Base-by-base conservation (phyloP, 2,113 vertebrate genomes). In the Paedocypris sp. region DNA sequence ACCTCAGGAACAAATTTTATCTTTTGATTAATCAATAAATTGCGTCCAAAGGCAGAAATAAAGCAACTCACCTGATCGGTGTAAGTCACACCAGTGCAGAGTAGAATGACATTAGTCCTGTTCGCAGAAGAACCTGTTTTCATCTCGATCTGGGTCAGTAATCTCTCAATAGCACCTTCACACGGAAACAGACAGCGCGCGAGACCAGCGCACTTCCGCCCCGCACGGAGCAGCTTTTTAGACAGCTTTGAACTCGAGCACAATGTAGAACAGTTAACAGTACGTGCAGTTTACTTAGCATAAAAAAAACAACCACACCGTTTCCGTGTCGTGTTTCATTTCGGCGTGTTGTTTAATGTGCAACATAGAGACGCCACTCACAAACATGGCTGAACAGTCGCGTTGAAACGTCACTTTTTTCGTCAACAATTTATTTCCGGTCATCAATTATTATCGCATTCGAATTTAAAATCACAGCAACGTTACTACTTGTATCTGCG, bases 161-260 rank as follows among this genome's bases (percentile, higher is more conserved):
- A 38, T 63, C 46, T 51, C 46, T 46, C 28, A 45, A 16, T 43
- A 32, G 36, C 13, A 59, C 39, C 31, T 47, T 60, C 67, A 60
- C 62, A 49, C 67, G 62, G 67, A 69, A 69, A 43, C 57, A 43
- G 28, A 60, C 8, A 43, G 5, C 8, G 15, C 5, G 16, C n/a
- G n/a, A n/a, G 22, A 13, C 2, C 36, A 15, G 3, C 22, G 35
- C 23, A 48, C 19, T 69, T 56, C 67, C 67, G 62, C 56, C 67
- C 25, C 15, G 39, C 61, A 38, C 8, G 22, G 16, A n/a, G 22
- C 28, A 11, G 4, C 10, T 26, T 6, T 13, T 9, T 41, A 41
- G 5, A 42, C 11, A 29, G 10, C 12, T 9, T 20, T 19, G 11
- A 6, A 2, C 8, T 43, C 4, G 5, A 7, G 2, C 10, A 29